Evolutionary conservation across 53 echinoderm and acorn worm species (phyloP).

Genomic region (Echinometra lucunter): DNA sequence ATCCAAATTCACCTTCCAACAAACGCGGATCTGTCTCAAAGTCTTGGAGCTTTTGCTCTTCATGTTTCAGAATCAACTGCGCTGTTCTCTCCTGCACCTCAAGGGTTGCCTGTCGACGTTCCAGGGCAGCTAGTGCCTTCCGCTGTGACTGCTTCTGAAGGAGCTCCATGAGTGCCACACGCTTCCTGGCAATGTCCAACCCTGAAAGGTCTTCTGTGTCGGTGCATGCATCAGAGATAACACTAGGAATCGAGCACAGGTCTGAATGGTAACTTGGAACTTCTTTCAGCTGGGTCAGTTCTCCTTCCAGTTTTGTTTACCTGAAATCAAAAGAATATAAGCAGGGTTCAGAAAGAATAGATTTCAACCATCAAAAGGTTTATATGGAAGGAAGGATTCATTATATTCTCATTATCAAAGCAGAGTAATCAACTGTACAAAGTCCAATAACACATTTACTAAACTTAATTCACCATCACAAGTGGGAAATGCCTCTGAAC

Average conservation of each 20-base stretch:
- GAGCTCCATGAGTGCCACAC: slow-evolving; percentile 85
- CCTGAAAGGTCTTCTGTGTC: slow-evolving; percentile 62
- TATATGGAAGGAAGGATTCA: too few relatives aligned
- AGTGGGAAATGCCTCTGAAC: too few relatives aligned
- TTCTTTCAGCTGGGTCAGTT: slow-evolving; percentile 70
- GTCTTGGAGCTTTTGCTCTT: slow-evolving; percentile 88
- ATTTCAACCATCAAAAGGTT: background rate
- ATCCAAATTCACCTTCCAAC: background rate
- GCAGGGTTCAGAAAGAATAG: background rate
- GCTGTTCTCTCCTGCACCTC: slow-evolving; percentile 83
- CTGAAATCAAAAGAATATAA: slow-evolving; percentile 44
- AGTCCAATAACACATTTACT: too few relatives aligned
- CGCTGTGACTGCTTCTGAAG: slow-evolving; percentile 80
- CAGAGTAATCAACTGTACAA: background rate
- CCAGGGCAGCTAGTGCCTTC: slow-evolving; percentile 82
- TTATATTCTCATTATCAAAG: background rate
- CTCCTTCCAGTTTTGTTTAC: slow-evolving; percentile 75
- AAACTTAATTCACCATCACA: too few relatives aligned
- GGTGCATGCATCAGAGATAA: slow-evolving; percentile 64
- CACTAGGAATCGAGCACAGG: slow-evolving; percentile 45
- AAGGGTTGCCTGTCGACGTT: slow-evolving; percentile 77
- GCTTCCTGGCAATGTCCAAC: slow-evolving; percentile 81
- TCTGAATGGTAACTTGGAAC: slow-evolving; percentile 59
- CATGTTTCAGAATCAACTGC: slow-evolving; percentile 84
- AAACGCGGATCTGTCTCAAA: slow-evolving; percentile 78